Base-by-base conservation (phyloP, 2,113 vertebrate species). In the Brachyistius frenatus region DNA sequence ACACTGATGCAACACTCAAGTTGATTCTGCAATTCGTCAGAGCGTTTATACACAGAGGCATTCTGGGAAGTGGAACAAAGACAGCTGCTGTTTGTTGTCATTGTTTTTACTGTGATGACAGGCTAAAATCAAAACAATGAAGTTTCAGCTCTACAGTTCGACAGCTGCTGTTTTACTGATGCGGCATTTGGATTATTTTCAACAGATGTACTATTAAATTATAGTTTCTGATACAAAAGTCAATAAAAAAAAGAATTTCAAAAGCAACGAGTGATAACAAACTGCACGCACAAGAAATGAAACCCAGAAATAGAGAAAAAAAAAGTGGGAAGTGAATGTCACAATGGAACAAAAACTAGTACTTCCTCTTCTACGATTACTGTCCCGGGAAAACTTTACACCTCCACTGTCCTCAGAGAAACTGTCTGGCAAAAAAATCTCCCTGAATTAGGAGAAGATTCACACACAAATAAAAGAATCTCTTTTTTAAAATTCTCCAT, bases 11-110 rank as follows among this genome's bases (percentile, higher is more conserved):
- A 73, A 68, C 53, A 54, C 15, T 31, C 23, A 49, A n/a, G 14
- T 3, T 16, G 30, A 37, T 57, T 41, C 49, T 62, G 77, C 31
- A 60, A 47, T 4, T 30, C 5, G 5, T 36, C 31, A 60, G 2
- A 36, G 5, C 13, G 10, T 44, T 44, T 44, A 11, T 44, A 30
- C 14, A 52, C 35, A 13, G 39, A 36, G 31, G n/a, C 9, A 0
- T 78, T 64, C 0, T 23, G 33, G 66, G 49, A 62, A 75, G 23
- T 31, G 76, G 16, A 68, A 58, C 44, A 63, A 35, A 68, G 5
- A 44, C 1, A 16, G n/a, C 9, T 46, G 50, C 57, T 23, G 6
- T 54, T n/a, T 47, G 23, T 23, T 23, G 23, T 23, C 23, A 23
- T 23, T 23, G 23, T 23, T 23, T 23, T 23, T 23, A 23, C 23